Evolutionary conservation across 2,797 vertebrate genomes (phyloP), one percentile per base, ranked within the genome.

Genomic region (Limosa lapponica): DNA sequence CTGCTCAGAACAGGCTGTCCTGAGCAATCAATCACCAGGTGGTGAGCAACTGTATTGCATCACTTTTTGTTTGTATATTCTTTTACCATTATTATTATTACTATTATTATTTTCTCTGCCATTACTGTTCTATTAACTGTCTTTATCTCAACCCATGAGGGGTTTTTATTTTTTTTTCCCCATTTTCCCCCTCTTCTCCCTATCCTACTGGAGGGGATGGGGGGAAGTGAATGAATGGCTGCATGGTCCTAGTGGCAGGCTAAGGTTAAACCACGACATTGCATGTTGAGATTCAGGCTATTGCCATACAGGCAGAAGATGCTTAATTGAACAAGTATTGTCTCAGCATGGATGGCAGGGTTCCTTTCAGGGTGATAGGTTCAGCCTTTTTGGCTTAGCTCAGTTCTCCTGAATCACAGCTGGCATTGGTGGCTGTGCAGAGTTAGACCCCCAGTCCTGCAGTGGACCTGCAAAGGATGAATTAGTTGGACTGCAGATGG

Each of bases 221-320:
- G 61, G 9, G 39, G 39, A 64, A 64, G 39, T 43, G 61, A 43
- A 13, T 64, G 19, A 23, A 32, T 4, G 14, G 28, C 19, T 43
- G 28, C 4, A 10, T 32, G 28, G 39, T 43, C 61, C 39, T 23
- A 64, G 61, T 43, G 43, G 19, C 37, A 30, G 37, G 18, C 61
- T 64, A 39, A 14, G 39, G 61, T 64, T 43, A 64, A 64, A 64
- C 10, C 61, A 64, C 3, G 8, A 43, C 61, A 32, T 96, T 86
- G 80, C 78, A 87, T 91, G 59, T 75, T 91, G 90, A 91, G 80
- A 97, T 86, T 89, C 82, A 88, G 92, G 91, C 91, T 96, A 91
- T 90, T 86, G 92, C 67, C 84, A 97, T 11, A 44, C 87, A 97
- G 96, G 93, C 95, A 96, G 92, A 97, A 96, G 92, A 97, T 88